Base-by-base conservation (phyloP, 2,113 vertebrate genomes). In the Tympanuchus pallidicinctus region DNA sequence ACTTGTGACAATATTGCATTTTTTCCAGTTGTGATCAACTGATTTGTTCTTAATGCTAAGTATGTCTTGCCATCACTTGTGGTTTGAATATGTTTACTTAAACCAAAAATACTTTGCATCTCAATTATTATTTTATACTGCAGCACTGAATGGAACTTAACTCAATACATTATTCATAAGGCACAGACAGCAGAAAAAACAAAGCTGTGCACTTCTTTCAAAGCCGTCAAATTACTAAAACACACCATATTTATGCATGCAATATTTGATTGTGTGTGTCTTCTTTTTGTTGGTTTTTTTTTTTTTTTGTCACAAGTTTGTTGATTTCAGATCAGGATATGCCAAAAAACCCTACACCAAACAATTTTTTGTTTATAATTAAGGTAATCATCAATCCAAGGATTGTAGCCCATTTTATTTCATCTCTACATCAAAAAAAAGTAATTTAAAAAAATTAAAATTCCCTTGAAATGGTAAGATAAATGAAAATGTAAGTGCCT, bases 401-500 rank as follows among this genome's bases (percentile, higher is more conserved):
- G 96, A 98, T 93, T 98, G 96, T 97, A 96, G 97, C 88, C 94
- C 82, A 18, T 93, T 98, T 97, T 95, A 97, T 97, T 98, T 98
- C 97, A 98, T 98, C 97, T 98, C 89, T 71, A 98, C 98, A 98
- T 98, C 97, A 98, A 98, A 98, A 98, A 98, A 97, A 97, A 95
- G 96, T 97, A 97, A 98, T 98, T 97, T 97, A 97, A 97, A 98
- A 98, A 98, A 97, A 97, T 94, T 97, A 97, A 97, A 98, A 98
- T 97, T 98, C 98, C 98, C 97, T 97, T 97, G 97, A 97, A 97
- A 98, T 93, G 95, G 85, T 94, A 97, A 97, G 97, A 98, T 98
- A 98, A 98, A 98, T 98, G 97, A 97, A 98, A 98, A 97, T 95
- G 96, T 97, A 97, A 98, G 98, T 98, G 97, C 97, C 97, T 98